These are phyloP conservation scores for Tetragonula clypearis DNA, from an alignment of 1,140 invertebrate species.

Conservation along the genomic window DNA sequence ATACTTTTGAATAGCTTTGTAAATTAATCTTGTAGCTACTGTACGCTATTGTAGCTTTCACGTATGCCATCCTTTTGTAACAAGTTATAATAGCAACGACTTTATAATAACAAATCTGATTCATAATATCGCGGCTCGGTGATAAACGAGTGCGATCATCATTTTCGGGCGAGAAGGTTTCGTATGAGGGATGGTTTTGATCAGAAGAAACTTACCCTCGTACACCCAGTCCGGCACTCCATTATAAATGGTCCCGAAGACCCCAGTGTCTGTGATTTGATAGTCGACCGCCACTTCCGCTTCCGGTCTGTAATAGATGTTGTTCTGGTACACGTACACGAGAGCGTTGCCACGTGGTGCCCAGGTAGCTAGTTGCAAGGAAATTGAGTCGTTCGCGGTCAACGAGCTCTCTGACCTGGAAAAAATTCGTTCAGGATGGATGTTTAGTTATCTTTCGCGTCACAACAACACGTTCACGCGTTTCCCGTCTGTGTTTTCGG, in stretches of 20 bases:
- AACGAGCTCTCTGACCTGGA: slow-evolving; percentile 72
- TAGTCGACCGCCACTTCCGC: slow-evolving; percentile 79
- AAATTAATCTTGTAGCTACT: no score
- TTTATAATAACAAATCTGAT: no score
- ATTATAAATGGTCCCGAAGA: slow-evolving; percentile 85
- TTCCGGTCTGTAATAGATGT: slow-evolving; percentile 87
- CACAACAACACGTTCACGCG: no score
- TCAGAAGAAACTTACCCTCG: slow-evolving; percentile 84
- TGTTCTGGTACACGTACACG: slow-evolving; percentile 90
- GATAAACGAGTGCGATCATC: no score
- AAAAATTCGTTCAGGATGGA: slow-evolving; percentile 15
- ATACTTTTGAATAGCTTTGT: no score
- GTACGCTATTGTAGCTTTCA: no score
- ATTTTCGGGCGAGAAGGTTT: neutral
- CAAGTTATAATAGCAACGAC: no score
- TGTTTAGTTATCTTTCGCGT: no score
- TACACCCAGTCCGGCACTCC: slow-evolving; percentile 92
- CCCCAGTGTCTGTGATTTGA: slow-evolving; percentile 82
- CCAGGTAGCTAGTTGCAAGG: slow-evolving; percentile 87
- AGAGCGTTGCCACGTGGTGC: slow-evolving; percentile 87
- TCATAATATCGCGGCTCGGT: no score
- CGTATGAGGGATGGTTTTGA: neutral
- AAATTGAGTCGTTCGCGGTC: slow-evolving; percentile 80
- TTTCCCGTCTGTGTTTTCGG: no score
- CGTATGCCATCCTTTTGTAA: no score